Percentiles rank a stretch among this genome's conserved stretches.
phyloP scores from a whole-genome alignment of 2,888 invertebrate genomes.

The Griposia aprilina region DNA sequence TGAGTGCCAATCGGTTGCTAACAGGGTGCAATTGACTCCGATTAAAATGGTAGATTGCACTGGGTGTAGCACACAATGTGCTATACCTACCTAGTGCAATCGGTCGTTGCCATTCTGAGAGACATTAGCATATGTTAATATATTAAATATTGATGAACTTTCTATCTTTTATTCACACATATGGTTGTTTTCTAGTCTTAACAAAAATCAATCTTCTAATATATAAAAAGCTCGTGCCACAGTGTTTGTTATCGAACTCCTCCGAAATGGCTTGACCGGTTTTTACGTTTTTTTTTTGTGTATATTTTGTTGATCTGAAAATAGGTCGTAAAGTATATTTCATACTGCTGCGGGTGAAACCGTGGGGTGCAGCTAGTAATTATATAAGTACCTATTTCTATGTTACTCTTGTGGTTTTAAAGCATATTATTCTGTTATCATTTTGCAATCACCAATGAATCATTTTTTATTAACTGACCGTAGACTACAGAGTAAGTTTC shows the following conservation, averaged over 20 bases:
- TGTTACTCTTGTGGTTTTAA: background rate
- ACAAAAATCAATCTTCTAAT: background rate
- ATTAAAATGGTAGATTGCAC: constrained; percentile 23
- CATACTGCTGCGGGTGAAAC: too few relatives aligned
- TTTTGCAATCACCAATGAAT: background rate
- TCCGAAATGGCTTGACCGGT: too few relatives aligned
- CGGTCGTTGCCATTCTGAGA: constrained; percentile 5
- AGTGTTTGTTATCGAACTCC: too few relatives aligned
- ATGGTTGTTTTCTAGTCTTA: background rate
- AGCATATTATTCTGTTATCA: background rate
- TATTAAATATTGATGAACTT: background rate
- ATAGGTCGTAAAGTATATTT: too few relatives aligned
- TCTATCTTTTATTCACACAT: background rate
- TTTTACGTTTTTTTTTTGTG: too few relatives aligned
- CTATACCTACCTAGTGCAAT: background rate
- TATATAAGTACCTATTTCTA: too few relatives aligned
- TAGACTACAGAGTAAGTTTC: background rate
- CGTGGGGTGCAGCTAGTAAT: too few relatives aligned
- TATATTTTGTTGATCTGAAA: too few relatives aligned
- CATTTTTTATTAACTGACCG: background rate
- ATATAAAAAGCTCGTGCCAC: too few relatives aligned
- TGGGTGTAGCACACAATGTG: background rate
- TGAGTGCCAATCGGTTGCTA: constrained; percentile 14
- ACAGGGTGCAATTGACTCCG: constrained; percentile 11
- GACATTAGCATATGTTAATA: background rate